Evolutionary conservation across 2,888 invertebrate genomes (phyloP).

Genomic region (Dione juno): DNA sequence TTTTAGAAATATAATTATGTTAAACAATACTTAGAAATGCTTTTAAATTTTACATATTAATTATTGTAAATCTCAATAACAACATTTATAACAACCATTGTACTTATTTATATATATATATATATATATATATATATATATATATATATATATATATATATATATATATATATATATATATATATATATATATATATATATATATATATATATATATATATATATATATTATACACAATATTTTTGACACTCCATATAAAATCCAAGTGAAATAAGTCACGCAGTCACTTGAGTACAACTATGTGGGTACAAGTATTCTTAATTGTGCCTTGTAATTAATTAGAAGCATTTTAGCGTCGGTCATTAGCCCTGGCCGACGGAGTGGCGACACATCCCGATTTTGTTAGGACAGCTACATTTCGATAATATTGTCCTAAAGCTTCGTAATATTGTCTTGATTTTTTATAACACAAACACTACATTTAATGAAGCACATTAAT

Average conservation of each 20-base stretch:
- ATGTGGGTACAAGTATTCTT: slow-evolving; percentile 4
- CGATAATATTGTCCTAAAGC: not conserved
- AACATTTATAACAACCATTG: too few relatives aligned
- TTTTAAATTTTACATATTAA: too few relatives aligned
- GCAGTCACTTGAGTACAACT: not conserved
- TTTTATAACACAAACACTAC: not conserved
- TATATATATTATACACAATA: not conserved
- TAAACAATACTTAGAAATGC: too few relatives aligned
- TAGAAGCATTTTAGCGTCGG: slow-evolving; percentile 30
- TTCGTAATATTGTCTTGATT: not conserved
- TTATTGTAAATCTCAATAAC: too few relatives aligned
- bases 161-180: too few relatives aligned
- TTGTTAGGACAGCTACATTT: not conserved
- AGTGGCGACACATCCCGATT: not conserved
- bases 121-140: too few relatives aligned
- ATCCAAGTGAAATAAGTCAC: not conserved
- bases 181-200: too few relatives aligned
- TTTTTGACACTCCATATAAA: not conserved
- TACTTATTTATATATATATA: too few relatives aligned
- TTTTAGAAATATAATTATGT: too few relatives aligned
- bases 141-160: too few relatives aligned
- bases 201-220: too few relatives aligned
- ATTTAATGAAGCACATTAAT: not conserved
- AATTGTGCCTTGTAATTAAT: slow-evolving; percentile 33
- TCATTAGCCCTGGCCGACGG: slow-evolving; percentile 31